A percentile compares a stretch with the other conserved stretches of the same genome.
phyloP scores from a whole-genome alignment of 2,113 vertebrate genomes.

The Onychostruthus taczanowskii region DNA sequence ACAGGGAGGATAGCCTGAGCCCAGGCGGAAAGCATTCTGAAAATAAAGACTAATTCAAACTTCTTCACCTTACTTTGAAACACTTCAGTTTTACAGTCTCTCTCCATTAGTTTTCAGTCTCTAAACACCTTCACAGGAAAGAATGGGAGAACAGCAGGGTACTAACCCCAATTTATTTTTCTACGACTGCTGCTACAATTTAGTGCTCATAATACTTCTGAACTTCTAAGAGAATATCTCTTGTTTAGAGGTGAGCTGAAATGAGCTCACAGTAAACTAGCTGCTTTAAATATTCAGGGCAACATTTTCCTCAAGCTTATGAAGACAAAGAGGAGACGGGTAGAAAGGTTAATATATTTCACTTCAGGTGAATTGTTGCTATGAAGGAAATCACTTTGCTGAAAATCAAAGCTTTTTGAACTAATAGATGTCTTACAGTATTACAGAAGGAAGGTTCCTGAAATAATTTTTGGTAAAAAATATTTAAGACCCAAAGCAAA shows the following conservation, averaged over 20 bases:
- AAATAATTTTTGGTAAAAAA: background rate
- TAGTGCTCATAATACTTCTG: background rate
- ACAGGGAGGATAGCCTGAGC: background rate
- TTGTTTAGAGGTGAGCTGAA: background rate
- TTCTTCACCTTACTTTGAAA: background rate
- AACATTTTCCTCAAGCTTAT: background rate
- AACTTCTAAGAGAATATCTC: background rate
- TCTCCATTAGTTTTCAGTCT: background rate
- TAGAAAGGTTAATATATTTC: constrained; percentile 9
- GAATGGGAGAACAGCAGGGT: background rate
- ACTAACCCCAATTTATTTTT: background rate
- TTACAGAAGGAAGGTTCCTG: background rate
- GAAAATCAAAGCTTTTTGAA: background rate
- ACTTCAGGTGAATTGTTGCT: background rate
- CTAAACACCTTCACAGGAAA: background rate
- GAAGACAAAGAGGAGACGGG: background rate
- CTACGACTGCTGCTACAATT: background rate
- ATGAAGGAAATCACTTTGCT: background rate
- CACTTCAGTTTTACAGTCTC: background rate
- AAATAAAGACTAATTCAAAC: background rate
- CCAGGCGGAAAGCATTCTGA: background rate
- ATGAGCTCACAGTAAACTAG: background rate
- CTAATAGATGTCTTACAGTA: background rate
- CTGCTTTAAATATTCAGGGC: background rate
- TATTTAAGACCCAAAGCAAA: background rate